phyloP scores from a whole-genome alignment of 2,888 invertebrate genomes.

The Tetranychus piercei region DNA sequence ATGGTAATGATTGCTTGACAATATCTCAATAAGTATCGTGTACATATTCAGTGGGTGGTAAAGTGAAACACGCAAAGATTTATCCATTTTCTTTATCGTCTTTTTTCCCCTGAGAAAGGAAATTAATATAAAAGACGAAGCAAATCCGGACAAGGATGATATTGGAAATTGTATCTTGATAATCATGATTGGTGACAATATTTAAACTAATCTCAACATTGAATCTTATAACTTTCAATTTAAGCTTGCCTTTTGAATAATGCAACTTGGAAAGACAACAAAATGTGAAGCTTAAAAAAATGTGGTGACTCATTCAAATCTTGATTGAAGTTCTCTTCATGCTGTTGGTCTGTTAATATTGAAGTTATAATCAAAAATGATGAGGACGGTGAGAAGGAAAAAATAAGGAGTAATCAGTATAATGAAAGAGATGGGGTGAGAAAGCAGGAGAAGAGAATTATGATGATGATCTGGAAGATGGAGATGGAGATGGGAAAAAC shows the following conservation, averaged over 20 bases:
- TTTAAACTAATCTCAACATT: not conserved
- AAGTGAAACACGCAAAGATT: not conserved
- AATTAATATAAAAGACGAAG: not conserved
- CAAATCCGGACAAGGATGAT: not conserved
- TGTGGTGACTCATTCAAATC: not conserved
- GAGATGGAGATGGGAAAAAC: not conserved
- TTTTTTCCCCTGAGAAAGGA: not conserved
- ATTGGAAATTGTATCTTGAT: not conserved
- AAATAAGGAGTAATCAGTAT: not conserved
- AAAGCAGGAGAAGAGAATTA: not conserved
- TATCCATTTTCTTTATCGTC: no score
- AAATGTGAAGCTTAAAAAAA: not conserved
- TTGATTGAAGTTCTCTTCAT: not conserved
- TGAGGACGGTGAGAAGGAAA: not conserved
- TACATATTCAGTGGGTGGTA: not conserved
- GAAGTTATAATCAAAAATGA: not conserved
- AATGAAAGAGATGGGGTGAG: not conserved
- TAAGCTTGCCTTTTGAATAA: no score
- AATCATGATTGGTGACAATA: not conserved
- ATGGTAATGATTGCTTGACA: not conserved
- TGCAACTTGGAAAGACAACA: not conserved
- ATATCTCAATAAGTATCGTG: not conserved
- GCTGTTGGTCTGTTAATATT: not conserved
- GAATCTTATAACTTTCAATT: no score
- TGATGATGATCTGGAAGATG: not conserved